Base-by-base conservation (phyloP, 2,113 vertebrate species). In the Ovis canadensis region DNA sequence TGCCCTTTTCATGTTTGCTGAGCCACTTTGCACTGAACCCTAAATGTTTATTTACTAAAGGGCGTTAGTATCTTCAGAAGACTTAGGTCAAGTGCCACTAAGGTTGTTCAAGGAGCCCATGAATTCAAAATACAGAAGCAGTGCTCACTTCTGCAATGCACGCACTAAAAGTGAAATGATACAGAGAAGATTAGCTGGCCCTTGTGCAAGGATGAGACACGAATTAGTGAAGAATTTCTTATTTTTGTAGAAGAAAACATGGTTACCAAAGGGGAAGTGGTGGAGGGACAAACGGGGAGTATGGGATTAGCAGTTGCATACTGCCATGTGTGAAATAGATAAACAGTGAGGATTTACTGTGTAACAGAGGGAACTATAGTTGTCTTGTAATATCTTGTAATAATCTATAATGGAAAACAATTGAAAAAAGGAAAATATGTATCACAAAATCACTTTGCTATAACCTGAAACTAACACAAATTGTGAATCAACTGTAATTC, bases 41-140 rank as follows among this genome's bases (percentile, higher is more conserved):
- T 36, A 45, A 80, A 77, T 88, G 59, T 25, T 7, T 50, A 54
- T 86, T 93, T 87, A 5, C 71, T 25, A 91, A 17, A 96, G n/a
- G 4, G 40, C 23, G 31, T 83, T 90, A 21, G 33, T 15, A 57
- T 57, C 77, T 54, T 74, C 15, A 78, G 9, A 93, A 78, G 74
- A 36, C 54, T 62, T 52, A 74, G 54, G 16, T 55, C 40, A 86
- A n/a, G 50, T 60, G 21, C 59, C 40, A 23, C 29, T 83, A 50
- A 89, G 50, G 57, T 27, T 59, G 36, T 84, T n/a, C 59, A 74
- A 2, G 11, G 31, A 83, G 31, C 21, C 8, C 36, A 19, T 50
- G 62, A 77, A 89, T 87, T 93, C 80, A 88, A 95, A 96, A 92
- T 45, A 83, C 36, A 62, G 43, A 83, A 91, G 7, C 45, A 40